Conservation (phyloP, 2,888 invertebrate species). For the Odiellus spinosus region DNA sequence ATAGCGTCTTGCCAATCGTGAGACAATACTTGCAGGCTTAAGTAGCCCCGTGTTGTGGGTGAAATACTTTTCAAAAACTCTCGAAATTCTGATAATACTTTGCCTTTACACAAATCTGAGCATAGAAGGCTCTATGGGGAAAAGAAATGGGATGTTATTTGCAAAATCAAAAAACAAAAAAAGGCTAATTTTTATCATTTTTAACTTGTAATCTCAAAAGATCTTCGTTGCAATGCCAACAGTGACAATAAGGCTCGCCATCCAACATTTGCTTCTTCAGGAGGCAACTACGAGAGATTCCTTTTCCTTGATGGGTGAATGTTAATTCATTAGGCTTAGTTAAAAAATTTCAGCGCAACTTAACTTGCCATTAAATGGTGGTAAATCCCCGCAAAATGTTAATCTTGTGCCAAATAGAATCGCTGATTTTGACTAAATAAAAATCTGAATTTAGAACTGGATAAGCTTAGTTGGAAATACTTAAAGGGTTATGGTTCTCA, state of each 20-base stretch:
- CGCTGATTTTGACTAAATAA: conserved; percentile 10
- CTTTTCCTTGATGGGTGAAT: conserved; percentile 9
- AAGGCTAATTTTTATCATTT: too few relatives aligned
- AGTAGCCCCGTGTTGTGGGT: conserved; percentile 5
- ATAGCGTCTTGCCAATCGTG: conserved; percentile 11
- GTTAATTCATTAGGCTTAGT: too few relatives aligned
- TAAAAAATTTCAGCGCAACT: not conserved
- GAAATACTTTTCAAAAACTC: too few relatives aligned
- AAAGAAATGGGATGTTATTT: too few relatives aligned
- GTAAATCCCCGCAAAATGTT: conserved; percentile 19
- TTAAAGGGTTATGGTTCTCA: too few relatives aligned
- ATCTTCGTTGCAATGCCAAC: conserved; percentile 19
- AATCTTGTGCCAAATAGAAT: conserved; percentile 18
- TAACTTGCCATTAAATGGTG: conserved; percentile 20
- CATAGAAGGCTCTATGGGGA: too few relatives aligned
- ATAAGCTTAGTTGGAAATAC: too few relatives aligned
- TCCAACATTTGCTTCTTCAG: conserved; percentile 1
- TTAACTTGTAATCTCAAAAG: conserved; percentile 17
- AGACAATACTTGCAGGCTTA: conserved; percentile 16
- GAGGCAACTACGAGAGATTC: conserved; percentile 11
- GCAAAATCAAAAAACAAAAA: too few relatives aligned
- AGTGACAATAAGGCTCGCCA: conserved; percentile 10
- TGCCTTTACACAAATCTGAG: too few relatives aligned
- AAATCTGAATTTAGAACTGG: too few relatives aligned
- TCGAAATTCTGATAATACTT: too few relatives aligned